Evolutionary conservation across 2,113 vertebrate genomes (phyloP).

Genomic region (Python bivittatus): DNA sequence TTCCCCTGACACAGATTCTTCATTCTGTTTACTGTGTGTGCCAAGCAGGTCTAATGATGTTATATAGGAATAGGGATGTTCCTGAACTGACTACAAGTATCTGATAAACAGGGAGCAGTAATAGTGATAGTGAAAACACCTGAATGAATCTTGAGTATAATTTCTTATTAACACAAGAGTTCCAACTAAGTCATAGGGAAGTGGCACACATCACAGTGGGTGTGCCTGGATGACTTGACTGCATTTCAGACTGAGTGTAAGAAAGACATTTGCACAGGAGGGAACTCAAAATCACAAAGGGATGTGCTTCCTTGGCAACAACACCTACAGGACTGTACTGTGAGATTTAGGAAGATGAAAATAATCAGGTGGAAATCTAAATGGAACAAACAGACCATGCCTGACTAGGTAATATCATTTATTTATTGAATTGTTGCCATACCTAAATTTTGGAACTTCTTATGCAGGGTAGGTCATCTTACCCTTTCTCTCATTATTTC

Average conservation of each 20-base stretch:
- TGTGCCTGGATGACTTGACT: not conserved
- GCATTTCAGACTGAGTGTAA: not conserved
- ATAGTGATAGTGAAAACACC: not conserved
- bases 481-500: not conserved
- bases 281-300: not conserved
- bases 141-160: not conserved
- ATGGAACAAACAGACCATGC: not conserved
- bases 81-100: not conserved
- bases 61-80: not conserved
- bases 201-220: not conserved
- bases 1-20: not conserved
- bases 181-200: not conserved
- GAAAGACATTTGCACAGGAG: not conserved
- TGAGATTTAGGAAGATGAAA: not conserved
- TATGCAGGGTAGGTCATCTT: not conserved
- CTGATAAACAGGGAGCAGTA: not conserved
- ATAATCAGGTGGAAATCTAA: not conserved
- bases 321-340: not conserved
- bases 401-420: not conserved
- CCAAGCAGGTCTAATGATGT: not conserved
- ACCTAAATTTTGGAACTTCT: not conserved
- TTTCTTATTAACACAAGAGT: not conserved
- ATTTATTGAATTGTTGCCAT: not conserved
- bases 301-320: not conserved
- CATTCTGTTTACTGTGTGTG: not conserved